Evolutionary conservation across 2,888 invertebrate species (phyloP).

Genomic region (Leptopterna dolabrata): DNA sequence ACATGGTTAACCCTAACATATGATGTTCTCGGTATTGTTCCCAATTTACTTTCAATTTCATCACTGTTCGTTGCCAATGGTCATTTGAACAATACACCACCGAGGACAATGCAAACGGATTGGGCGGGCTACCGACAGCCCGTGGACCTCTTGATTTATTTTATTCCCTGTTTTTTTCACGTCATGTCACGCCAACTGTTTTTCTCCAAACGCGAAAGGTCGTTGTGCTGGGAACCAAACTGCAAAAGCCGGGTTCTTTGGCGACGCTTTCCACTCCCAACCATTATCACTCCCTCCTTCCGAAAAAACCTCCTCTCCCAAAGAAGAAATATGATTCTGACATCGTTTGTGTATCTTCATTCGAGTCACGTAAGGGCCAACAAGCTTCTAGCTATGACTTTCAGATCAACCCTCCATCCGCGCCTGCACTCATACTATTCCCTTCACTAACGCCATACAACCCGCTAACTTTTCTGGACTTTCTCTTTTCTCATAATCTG

Average conservation of each 20-base stretch:
- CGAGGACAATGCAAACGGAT: not conserved
- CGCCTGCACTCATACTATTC: constrained; percentile 30
- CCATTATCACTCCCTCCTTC: constrained; percentile 31
- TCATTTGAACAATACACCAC: not conserved
- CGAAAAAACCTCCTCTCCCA: constrained; percentile 8
- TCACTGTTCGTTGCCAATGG: too few species aligned
- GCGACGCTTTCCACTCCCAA: not conserved
- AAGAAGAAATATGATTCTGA: constrained; percentile 48
- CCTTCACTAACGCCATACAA: not conserved
- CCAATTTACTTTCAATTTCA: too few species aligned
- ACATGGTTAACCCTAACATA: too few species aligned
- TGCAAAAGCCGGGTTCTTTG: not conserved
- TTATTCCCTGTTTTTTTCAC: not conserved
- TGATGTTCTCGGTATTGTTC: too few species aligned
- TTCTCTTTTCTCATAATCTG: constrained; percentile 19
- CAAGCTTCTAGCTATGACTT: constrained; percentile 48
- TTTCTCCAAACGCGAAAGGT: not conserved
- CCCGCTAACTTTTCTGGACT: constrained; percentile 27
- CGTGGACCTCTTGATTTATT: not conserved
- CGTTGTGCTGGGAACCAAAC: not conserved
- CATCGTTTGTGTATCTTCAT: constrained; percentile 44
- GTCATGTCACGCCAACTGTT: not conserved
- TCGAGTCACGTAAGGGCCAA: constrained; percentile 48
- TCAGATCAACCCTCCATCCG: constrained; percentile 49
- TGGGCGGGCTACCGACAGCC: not conserved